Base-by-base conservation (phyloP, 37 sponge, comb jelly and placozoan genomes). In the Ianthella basta region DNA sequence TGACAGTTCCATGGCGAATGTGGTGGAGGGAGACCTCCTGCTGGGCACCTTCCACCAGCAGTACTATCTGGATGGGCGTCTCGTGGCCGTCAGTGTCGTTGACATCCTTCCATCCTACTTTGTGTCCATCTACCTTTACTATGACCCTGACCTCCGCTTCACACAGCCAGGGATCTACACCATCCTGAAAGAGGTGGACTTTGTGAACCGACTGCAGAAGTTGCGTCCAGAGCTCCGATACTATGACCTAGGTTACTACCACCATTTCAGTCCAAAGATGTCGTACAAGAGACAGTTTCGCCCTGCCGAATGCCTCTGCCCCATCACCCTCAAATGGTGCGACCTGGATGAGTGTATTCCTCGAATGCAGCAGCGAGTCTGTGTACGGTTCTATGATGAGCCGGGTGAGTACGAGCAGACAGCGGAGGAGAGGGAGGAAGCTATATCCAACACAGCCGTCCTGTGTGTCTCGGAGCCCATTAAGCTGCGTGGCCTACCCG, bases 71-170 rank as follows among this genome's bases (percentile, higher is more conserved):
- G 93, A 92, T 55, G 93, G 83, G 12, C 87, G 87, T 18, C 80
- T 92, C 24, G 57, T 89, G 57, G 90, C 87, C 21, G 90, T 92
- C 1, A 89, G 87, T 14, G 86, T 92, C 56, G 41, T 92, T 4
- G 93, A 92, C 73, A 89, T 92, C 20, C 72, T 92, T 21, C 93
- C 93, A 23, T 68, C 55, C 33, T 87, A 86, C 32, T 87, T 92
- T 15, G 74, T 92, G 29, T 92, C 90, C 68, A 90, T 89, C 44
- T 92, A 92, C 59, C 77, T 92, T 38, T 92, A 84, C 73, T 92
- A 92, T 57, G 93, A 92, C 44, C 93, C 93, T 16, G 57, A 80
- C 5, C 79, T 86, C 27, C 84, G 90, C 1, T 92, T 92, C 80
- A 30, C 89, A 2, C 80, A 87, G 16, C 93, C 90, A 20, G 93